Evolutionary conservation across 1,140 invertebrate genomes (phyloP).

Genomic region (Drosophila melanica): DNA sequence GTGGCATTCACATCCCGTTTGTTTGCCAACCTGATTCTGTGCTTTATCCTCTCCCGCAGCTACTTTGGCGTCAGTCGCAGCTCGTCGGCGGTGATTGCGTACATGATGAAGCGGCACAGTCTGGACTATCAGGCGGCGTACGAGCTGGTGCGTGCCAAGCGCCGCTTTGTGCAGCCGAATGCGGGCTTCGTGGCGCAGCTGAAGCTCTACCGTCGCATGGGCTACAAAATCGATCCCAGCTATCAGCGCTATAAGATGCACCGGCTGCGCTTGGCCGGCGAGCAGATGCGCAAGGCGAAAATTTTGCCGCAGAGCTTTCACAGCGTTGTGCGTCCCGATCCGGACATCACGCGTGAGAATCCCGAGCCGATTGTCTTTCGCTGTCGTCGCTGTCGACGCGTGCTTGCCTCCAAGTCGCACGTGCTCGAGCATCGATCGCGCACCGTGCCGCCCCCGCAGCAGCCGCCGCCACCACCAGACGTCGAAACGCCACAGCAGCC

Average conservation of each 20-base stretch:
- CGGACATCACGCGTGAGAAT: slow-evolving; percentile 89
- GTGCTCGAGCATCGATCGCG: slow-evolving; percentile 88
- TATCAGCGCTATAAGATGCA: slow-evolving; percentile 91
- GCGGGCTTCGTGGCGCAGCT: slow-evolving; percentile 90
- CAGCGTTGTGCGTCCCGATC: slow-evolving; percentile 91
- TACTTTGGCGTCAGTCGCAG: slow-evolving; percentile 95
- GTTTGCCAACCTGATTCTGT: neutral
- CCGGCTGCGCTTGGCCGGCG: slow-evolving; percentile 90
- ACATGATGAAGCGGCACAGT: slow-evolving; percentile 92
- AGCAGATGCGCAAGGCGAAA: slow-evolving; percentile 92
- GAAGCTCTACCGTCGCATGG: slow-evolving; percentile 91
- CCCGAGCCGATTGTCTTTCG: slow-evolving; percentile 92
- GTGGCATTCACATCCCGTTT: neutral
- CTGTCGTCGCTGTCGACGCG: slow-evolving; percentile 91
- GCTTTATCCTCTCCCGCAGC: slow-evolving; percentile 77
- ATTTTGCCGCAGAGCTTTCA: slow-evolving; percentile 91
- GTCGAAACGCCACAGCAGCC: neutral
- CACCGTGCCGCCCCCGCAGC: slow-evolving; percentile 32
- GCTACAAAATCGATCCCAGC: slow-evolving; percentile 88
- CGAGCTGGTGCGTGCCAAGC: slow-evolving; percentile 87
- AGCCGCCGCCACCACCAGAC: neutral
- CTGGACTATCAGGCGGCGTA: slow-evolving; percentile 90
- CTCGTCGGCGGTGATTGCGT: slow-evolving; percentile 92
- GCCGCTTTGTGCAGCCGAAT: slow-evolving; percentile 89
- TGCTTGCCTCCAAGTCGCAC: slow-evolving; percentile 91